These are phyloP conservation scores for Semaprochilodus insignis DNA, from an alignment of 2,797 vertebrate genomes.

Conservation along the genomic window DNA sequence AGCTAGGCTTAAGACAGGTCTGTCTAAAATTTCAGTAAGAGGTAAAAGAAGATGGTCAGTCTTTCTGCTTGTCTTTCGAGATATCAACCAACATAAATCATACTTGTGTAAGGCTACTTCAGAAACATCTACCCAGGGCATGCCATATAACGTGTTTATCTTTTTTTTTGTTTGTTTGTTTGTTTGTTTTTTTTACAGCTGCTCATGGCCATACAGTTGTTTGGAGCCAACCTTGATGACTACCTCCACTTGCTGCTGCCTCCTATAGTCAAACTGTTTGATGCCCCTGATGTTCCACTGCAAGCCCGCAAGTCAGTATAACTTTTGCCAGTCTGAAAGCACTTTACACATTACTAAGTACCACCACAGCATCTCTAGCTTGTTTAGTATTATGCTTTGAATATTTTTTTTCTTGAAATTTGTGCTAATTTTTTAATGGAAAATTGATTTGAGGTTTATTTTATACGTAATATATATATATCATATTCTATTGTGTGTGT, in stretches of 20 bases:
- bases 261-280: constrained; percentile 97
- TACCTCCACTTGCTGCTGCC: constrained; percentile 96
- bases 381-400: constrained; percentile 16
- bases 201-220: constrained; percentile 94
- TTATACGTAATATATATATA: no score
- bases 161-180: no score
- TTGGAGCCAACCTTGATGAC: constrained; percentile 97
- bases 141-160: no score
- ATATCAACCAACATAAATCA: not conserved
- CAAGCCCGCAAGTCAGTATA: constrained; percentile 91
- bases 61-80: not conserved
- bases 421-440: not conserved
- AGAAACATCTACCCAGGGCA: not conserved
- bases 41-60: no score
- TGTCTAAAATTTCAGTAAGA: not conserved
- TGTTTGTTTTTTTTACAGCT: constrained; percentile 75
- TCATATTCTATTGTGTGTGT: not conserved
- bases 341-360: not conserved
- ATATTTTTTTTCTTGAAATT: not conserved
- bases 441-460: no score
- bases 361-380: not conserved
- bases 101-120: not conserved
- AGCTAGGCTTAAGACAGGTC: not conserved
- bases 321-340: not conserved
- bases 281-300: constrained; percentile 91